A percentile compares a stretch with the other conserved stretches of the same genome.
Evolutionary conservation across 2,888 invertebrate species (phyloP).

Genomic region (Troides aeacus): DNA sequence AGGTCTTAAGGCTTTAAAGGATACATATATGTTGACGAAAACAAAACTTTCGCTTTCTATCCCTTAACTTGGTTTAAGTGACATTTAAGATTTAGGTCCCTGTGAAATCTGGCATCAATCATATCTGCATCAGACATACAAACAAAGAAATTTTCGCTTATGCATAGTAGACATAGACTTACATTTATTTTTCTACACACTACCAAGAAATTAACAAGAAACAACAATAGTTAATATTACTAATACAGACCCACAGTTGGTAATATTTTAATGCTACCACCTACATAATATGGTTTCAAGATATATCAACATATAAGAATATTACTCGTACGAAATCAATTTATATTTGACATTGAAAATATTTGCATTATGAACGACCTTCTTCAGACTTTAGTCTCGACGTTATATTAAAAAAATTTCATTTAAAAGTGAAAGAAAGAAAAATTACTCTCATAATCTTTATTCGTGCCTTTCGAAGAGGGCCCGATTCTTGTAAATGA

Average conservation of each 20-base stretch:
- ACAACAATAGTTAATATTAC: too few relatives aligned
- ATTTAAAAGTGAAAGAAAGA: constrained; percentile 28
- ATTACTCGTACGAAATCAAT: neutral
- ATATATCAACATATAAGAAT: neutral
- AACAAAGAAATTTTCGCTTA: too few relatives aligned
- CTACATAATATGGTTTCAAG: neutral
- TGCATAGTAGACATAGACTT: too few relatives aligned
- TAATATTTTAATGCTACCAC: neutral
- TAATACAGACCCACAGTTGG: neutral
- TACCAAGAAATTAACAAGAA: too few relatives aligned
- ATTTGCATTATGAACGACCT: constrained; percentile 11
- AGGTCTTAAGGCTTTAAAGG: too few relatives aligned
- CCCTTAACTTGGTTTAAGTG: too few relatives aligned
- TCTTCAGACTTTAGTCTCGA: constrained; percentile 3
- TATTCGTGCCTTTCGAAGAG: constrained; percentile 39
- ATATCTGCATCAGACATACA: too few relatives aligned
- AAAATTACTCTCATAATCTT: constrained; percentile 38
- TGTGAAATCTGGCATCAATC: too few relatives aligned
- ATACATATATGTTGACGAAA: too few relatives aligned
- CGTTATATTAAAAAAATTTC: constrained; percentile 20
- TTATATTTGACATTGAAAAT: constrained; percentile 7
- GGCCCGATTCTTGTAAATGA: constrained; percentile 50
- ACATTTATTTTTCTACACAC: too few relatives aligned
- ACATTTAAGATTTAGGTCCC: too few relatives aligned
- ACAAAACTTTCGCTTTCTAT: too few relatives aligned